Conservation (phyloP, 1,140 invertebrate species). For the Pseudachorutes palmiensis region DNA sequence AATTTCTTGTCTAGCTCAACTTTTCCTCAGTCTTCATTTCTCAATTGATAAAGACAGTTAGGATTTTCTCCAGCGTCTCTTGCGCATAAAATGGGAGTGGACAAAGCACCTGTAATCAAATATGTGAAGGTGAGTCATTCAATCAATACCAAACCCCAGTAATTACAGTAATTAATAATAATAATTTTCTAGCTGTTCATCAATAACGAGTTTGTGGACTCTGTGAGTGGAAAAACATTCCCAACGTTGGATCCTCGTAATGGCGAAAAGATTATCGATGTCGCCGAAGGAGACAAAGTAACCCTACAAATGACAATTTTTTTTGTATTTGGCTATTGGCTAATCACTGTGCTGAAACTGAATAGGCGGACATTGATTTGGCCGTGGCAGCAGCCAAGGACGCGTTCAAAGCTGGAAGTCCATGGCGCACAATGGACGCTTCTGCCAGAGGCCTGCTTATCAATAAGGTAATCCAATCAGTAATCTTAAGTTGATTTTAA, state of each 20-base stretch:
- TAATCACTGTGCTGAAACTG: no score
- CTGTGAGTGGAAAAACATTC: conserved; percentile 54
- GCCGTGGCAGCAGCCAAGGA: conserved; percentile 63
- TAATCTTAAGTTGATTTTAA: conserved; percentile 5
- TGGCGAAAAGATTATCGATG: conserved; percentile 63
- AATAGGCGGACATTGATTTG: conserved; percentile 58
- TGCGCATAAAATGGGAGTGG: background rate
- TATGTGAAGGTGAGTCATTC: background rate
- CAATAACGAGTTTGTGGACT: conserved; percentile 81
- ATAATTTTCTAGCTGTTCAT: conserved; percentile 65
- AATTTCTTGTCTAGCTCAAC: no score
- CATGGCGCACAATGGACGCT: conserved; percentile 72
- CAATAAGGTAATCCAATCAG: conserved; percentile 47
- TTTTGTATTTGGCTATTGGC: background rate
- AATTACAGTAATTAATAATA: background rate
- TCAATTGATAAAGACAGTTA: no score
- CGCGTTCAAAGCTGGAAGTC: conserved; percentile 62
- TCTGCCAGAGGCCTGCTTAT: conserved; percentile 58
- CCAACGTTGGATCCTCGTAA: conserved; percentile 66
- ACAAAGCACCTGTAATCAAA: background rate
- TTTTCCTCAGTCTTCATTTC: no score
- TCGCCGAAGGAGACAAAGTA: conserved; percentile 62
- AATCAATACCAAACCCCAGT: background rate
- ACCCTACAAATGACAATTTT: background rate
- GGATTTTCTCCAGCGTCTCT: no score